Conservation (phyloP, 2,797 vertebrate species). For the Caiman crocodilus region DNA sequence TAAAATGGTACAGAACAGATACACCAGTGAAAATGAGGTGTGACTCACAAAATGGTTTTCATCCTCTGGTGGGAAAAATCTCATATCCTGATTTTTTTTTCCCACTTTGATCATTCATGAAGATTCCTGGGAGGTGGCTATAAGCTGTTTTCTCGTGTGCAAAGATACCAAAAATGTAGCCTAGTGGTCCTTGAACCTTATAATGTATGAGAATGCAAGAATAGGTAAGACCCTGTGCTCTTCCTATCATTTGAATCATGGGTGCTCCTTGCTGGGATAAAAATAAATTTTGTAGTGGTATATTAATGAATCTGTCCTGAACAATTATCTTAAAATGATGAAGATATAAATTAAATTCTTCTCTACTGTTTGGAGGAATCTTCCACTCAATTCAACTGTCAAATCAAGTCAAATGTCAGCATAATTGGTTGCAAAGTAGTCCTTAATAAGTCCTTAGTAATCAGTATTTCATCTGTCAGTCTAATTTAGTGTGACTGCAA, state of each 20-base stretch:
- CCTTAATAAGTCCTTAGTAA: conserved; percentile 80
- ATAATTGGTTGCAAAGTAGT: conserved; percentile 81
- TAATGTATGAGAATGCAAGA: neutral
- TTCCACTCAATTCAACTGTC: conserved; percentile 76
- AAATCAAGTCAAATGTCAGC: conserved; percentile 81
- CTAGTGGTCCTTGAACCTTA: neutral
- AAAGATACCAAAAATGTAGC: neutral
- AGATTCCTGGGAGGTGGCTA: neutral
- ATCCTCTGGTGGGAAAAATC: neutral
- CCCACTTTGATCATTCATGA: neutral
- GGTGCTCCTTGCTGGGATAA: conserved; percentile 33
- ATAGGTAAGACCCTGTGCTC: neutral
- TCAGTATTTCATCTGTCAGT: conserved; percentile 80
- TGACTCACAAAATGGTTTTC: neutral
- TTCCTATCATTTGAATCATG: conserved; percentile 38
- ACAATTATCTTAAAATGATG: conserved; percentile 71
- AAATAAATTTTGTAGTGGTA: conserved; percentile 60
- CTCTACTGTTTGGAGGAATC: conserved; percentile 71
- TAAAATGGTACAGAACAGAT: neutral
- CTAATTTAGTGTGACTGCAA: conserved; percentile 79
- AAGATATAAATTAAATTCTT: conserved; percentile 73
- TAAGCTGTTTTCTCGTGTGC: neutral
- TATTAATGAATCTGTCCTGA: conserved; percentile 67
- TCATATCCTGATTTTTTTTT: neutral
- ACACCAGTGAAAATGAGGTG: neutral